Percentiles rank a stretch among this genome's conserved stretches.
Conservation (phyloP, 2,888 invertebrate genomes). For the Silvanus unidentatus region DNA sequence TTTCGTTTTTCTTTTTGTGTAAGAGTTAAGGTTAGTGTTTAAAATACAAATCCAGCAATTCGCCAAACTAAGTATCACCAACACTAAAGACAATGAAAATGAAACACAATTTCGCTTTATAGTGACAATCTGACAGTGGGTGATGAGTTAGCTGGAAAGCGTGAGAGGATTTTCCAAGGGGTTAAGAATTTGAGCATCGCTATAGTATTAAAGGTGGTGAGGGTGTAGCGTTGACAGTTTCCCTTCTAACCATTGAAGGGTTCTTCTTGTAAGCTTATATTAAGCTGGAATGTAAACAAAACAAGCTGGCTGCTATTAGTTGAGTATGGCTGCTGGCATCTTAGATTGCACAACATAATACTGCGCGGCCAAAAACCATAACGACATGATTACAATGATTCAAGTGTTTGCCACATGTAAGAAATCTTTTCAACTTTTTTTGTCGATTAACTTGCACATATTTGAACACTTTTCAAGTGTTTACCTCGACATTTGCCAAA, state of each 20-base stretch:
- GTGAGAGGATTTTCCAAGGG: constrained; percentile 1
- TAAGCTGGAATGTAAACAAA: constrained; percentile 16
- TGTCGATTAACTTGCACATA: no score
- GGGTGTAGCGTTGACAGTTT: constrained; percentile 11
- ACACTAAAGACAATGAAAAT: constrained; percentile 22
- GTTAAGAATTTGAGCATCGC: constrained; percentile 10
- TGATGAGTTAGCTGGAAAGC: constrained; percentile 15
- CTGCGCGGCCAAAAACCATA: constrained; percentile 17
- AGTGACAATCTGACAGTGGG: constrained; percentile 21
- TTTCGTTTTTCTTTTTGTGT: no score
- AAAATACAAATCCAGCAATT: constrained; percentile 6
- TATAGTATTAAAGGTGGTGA: constrained; percentile 9
- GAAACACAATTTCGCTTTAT: constrained; percentile 23
- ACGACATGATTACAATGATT: constrained; percentile 17
- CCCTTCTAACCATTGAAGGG: constrained; percentile 18
- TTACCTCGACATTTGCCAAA: no score
- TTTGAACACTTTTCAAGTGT: no score
- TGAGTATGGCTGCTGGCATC: constrained; percentile 12
- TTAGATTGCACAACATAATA: constrained; percentile 22
- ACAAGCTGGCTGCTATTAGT: constrained; percentile 8
- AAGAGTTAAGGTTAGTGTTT: no score
- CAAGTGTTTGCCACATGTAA: constrained; percentile 1
- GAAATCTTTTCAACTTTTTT: neutral
- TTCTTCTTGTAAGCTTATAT: constrained; percentile 21
- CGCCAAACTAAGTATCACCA: constrained; percentile 18